These are phyloP conservation scores for Serripes groenlandicus DNA, from an alignment of 2,888 invertebrate genomes.

Conservation along the genomic window DNA sequence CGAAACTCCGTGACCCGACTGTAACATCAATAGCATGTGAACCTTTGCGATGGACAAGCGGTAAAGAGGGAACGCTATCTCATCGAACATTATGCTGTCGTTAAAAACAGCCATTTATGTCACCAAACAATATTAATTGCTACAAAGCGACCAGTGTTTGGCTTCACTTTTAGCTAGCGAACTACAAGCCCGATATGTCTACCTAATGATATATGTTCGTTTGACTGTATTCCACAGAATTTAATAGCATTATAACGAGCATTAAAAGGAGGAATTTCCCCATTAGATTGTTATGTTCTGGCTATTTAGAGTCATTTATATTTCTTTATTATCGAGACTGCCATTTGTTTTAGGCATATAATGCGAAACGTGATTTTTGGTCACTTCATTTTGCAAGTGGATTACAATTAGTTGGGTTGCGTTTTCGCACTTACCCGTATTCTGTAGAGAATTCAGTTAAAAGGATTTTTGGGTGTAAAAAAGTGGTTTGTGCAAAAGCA, in stretches of 20 bases:
- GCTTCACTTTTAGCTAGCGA: background rate
- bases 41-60: background rate
- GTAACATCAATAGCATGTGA: background rate
- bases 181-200: constrained; percentile 43
- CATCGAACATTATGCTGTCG: constrained; percentile 25
- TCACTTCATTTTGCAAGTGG: constrained; percentile 59
- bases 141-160: constrained; percentile 7
- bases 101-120: constrained; percentile 31
- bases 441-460: constrained; percentile 14
- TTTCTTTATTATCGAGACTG: constrained; percentile 65
- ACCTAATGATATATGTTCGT: constrained; percentile 59
- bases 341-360: constrained; percentile 68
- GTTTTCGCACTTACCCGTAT: constrained; percentile 14
- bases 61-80: constrained; percentile 21
- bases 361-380: constrained; percentile 45
- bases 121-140: constrained; percentile 21
- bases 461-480: background rate
- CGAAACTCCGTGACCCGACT: background rate
- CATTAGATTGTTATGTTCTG: constrained; percentile 67
- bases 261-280: constrained; percentile 62
- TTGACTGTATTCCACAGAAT: constrained; percentile 56
- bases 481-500: too few relatives aligned
- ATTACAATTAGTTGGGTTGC: constrained; percentile 31
- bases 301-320: constrained; percentile 69
- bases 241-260: constrained; percentile 64